Evolutionary conservation across 2,113 vertebrate genomes (phyloP), one percentile per base, ranked within the genome.

Genomic region (Solenodon paradoxus): DNA sequence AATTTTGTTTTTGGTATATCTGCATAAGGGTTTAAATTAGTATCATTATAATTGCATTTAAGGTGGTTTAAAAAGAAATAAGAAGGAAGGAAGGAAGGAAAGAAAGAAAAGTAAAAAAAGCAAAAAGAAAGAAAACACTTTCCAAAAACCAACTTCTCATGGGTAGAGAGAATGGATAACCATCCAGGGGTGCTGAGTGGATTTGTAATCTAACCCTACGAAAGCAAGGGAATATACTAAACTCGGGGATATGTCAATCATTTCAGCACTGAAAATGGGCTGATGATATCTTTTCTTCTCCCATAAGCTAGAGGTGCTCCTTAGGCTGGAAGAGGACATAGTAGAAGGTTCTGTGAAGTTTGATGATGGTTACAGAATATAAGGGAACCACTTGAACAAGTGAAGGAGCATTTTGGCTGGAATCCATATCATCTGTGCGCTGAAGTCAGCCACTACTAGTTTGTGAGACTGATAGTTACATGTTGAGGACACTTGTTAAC

Each of bases 21-120:
- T n/a, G 10, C 83, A 24, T 68, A 49, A 74, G 66, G 15, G 1
- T 87, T 92, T 84, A 92, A 92, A 51, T n/a, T 93, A 88, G 40
- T 66, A 72, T 53, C n/a, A 30, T 7, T 63, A 63, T 11, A 15
- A 61, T 16, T 83, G 15, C 4, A 63, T 92, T 91, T 74, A 82
- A 72, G 47, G 66, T 24, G 8, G 5, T 45, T 47, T 47, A 53
- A 45, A 74, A 80, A 11, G 74, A n/a, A 49, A 5, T 51, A 72
- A 40, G 0, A 5, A 49, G 4, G 28, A 16, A 45, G 13, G 4
- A 1, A 22, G 1, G 28, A 15, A 75, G 9, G 16, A 15, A 49
- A 0, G 28, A 9, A 38, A 2, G 16, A 11, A 35, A 26, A 9
- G 5, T 51, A 11, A 9, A 3, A 13, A 7, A 7, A 3, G 5